These are phyloP conservation scores for Ptychochromis oligacanthus DNA, from an alignment of 2,113 vertebrate species.

Conservation along the genomic window DNA sequence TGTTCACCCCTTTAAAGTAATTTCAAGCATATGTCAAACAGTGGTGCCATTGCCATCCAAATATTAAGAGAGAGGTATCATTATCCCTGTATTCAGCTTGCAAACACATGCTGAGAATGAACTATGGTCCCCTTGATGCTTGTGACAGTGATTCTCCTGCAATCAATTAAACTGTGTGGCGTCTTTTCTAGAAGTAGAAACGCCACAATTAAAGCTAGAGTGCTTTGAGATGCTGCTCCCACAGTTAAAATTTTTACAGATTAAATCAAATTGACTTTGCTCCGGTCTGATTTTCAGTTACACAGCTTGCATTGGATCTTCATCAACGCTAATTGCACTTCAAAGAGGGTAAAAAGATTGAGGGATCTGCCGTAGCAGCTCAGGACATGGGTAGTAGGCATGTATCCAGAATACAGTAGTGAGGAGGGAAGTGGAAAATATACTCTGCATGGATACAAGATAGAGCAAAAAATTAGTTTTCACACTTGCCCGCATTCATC, in stretches of 20 bases:
- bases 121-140: neutral
- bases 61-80: neutral
- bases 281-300: slow-evolving; percentile 46
- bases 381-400: slow-evolving; percentile 46
- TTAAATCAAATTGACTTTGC: slow-evolving; percentile 59
- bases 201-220: slow-evolving; percentile 36
- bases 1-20: slow-evolving; percentile 28
- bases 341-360: slow-evolving; percentile 46
- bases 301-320: slow-evolving; percentile 61
- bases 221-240: slow-evolving; percentile 39
- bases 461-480: slow-evolving; percentile 49
- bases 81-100: neutral
- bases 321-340: slow-evolving; percentile 60
- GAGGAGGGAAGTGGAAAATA: neutral
- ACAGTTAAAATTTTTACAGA: slow-evolving; percentile 35
- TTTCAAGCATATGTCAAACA: slow-evolving; percentile 34
- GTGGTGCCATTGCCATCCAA: neutral
- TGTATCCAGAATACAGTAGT: slow-evolving; percentile 15
- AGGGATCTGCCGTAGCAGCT: slow-evolving; percentile 47
- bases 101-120: neutral
- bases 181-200: slow-evolving; percentile 24
- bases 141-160: neutral
- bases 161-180: slow-evolving; percentile 21
- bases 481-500: slow-evolving; percentile 29
- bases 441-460: slow-evolving; percentile 11